Percentiles rank a stretch among this genome's conserved stretches.
Evolutionary conservation across 2,797 vertebrate genomes (phyloP).

Genomic region (Myotis daubentonii): DNA sequence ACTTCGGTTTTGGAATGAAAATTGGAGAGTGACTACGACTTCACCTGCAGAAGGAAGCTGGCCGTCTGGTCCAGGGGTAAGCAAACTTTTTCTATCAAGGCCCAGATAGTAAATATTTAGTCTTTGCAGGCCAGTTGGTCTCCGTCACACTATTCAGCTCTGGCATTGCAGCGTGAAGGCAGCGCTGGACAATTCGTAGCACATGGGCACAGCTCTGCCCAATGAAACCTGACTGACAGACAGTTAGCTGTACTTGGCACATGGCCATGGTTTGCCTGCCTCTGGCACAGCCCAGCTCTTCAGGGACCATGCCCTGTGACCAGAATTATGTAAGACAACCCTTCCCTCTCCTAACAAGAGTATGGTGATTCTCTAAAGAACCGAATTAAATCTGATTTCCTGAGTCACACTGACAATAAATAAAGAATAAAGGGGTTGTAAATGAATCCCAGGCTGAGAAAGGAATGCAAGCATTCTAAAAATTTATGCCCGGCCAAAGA

Average conservation of each 20-base stretch:
- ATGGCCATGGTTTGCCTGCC: accelerated
- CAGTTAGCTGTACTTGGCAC: background rate
- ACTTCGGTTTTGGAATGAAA: background rate
- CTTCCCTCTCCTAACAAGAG: background rate
- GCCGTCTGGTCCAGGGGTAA: background rate
- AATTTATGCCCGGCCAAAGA: background rate
- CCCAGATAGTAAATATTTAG: background rate
- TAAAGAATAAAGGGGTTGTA: background rate
- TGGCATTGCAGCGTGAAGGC: background rate
- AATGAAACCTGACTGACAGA: background rate
- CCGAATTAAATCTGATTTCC: slow-evolving; percentile 2
- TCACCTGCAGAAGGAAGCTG: background rate
- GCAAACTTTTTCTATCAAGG: background rate
- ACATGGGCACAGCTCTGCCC: background rate
- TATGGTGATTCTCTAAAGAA: background rate
- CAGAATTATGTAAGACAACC: background rate
- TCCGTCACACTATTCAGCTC: background rate
- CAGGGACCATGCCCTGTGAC: background rate
- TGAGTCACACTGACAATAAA: background rate
- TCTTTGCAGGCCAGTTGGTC: background rate
- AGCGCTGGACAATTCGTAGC: accelerated
- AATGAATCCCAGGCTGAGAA: slow-evolving; percentile 14
- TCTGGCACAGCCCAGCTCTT: background rate
- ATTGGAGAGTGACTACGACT: background rate
- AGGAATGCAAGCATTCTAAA: background rate